phyloP scores from a whole-genome alignment of 2,113 vertebrate genomes.

The Sorex araneus region DNA sequence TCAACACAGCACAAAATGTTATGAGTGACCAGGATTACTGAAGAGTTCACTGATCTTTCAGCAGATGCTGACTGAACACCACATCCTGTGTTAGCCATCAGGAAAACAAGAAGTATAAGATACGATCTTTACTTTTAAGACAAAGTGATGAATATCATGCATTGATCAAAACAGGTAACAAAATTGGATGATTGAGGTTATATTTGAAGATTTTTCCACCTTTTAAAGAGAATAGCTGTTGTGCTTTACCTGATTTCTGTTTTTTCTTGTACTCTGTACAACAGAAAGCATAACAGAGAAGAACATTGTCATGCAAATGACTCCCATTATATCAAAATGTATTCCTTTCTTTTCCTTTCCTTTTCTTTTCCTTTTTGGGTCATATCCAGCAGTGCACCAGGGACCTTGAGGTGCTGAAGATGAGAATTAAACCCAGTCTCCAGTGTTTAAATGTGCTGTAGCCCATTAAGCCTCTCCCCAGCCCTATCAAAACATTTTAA shows the following conservation, averaged over 20 bases:
- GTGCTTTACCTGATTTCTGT: background rate
- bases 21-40: background rate
- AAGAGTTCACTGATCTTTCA: slow-evolving; percentile 42
- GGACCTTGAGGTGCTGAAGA: no score
- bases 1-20: slow-evolving; percentile 36
- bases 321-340: background rate
- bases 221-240: background rate
- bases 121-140: slow-evolving; percentile 29
- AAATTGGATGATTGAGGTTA: slow-evolving; percentile 15
- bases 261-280: background rate
- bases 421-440: no score
- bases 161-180: slow-evolving; percentile 12
- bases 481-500: background rate
- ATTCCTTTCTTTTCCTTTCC: no score
- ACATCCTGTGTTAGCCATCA: slow-evolving; percentile 11
- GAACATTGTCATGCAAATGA: slow-evolving; percentile 54
- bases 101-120: slow-evolving; percentile 63
- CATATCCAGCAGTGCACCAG: no score
- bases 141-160: slow-evolving; percentile 23
- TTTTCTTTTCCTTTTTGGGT: no score
- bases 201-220: slow-evolving; percentile 6
- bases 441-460: no score
- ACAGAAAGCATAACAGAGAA: background rate
- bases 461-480: no score
- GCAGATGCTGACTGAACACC: slow-evolving; percentile 43